These are phyloP conservation scores for Venustaconcha ellipsiformis DNA, from an alignment of 1,140 invertebrate genomes.

Conservation along the genomic window DNA sequence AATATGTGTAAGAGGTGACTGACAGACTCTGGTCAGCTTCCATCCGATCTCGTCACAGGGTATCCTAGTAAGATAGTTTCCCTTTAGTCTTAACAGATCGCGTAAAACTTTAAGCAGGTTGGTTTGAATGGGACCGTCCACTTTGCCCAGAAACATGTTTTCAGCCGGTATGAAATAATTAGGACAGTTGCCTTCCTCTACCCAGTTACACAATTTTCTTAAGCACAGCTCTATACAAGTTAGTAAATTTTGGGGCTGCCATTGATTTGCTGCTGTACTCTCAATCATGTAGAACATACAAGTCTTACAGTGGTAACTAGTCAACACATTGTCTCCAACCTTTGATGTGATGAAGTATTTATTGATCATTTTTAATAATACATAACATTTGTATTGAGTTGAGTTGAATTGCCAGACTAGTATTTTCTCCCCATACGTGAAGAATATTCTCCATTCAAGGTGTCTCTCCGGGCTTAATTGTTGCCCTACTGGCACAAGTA, in stretches of 20 bases:
- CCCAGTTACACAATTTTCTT: background rate
- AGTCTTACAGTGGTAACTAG: constrained; percentile 9
- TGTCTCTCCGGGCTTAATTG: background rate
- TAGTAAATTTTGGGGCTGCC: constrained; percentile 2
- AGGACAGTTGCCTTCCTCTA: background rate
- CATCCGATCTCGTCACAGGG: too few species aligned
- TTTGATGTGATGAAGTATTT: constrained; percentile 2
- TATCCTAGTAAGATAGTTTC: too few species aligned
- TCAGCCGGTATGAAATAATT: constrained; percentile 6
- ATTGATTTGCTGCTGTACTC: background rate
- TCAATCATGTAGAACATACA: constrained; percentile 10
- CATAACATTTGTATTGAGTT: constrained; percentile 19
- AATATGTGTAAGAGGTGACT: too few species aligned
- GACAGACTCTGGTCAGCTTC: too few species aligned
- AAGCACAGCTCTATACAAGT: constrained; percentile 3
- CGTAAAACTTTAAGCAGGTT: too few species aligned
- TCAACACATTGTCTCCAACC: background rate
- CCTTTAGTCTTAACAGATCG: too few species aligned
- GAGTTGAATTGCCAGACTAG: constrained; percentile 7
- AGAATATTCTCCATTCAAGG: constrained; percentile 15
- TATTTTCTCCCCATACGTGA: constrained; percentile 11
- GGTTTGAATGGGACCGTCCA: background rate
- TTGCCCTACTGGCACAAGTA: constrained; percentile 11
- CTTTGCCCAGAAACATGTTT: constrained; percentile 10
- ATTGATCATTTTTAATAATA: constrained; percentile 13